A percentile compares a stretch with the other conserved stretches of the same genome.
phyloP scores from a whole-genome alignment of 1,140 invertebrate genomes.

The Uloborus diversus region DNA sequence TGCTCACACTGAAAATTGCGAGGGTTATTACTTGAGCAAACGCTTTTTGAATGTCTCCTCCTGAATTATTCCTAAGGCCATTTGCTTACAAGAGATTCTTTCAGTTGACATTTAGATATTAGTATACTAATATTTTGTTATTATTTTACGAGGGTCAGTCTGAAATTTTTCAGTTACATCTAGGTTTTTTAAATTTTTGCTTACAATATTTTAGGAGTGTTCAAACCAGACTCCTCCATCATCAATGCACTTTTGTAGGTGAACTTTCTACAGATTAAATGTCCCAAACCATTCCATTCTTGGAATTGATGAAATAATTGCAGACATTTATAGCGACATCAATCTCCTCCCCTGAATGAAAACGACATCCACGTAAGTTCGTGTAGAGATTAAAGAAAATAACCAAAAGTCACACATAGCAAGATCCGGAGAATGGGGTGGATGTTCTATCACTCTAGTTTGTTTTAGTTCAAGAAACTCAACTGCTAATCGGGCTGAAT shows the following conservation, averaged over 20 bases:
- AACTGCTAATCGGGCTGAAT: neutral
- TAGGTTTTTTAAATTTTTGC: constrained; percentile 1
- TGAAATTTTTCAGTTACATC: neutral
- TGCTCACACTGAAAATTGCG: too few species aligned
- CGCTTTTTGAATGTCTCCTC: too few species aligned
- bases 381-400: neutral
- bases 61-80: too few species aligned
- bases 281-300: neutral
- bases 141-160: neutral
- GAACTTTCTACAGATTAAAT: constrained; percentile 3
- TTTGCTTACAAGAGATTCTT: too few species aligned
- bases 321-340: neutral
- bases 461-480: neutral
- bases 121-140: too few species aligned
- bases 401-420: constrained; percentile 11
- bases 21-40: too few species aligned
- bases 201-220: neutral
- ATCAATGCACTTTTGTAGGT: neutral
- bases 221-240: neutral
- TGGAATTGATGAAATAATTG: constrained; percentile 5
- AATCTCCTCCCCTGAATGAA: neutral
- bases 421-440: constrained; percentile 5
- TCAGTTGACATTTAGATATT: too few species aligned
- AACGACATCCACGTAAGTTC: neutral
- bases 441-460: constrained; percentile 1